Percentiles rank a stretch among this genome's conserved stretches.
Evolutionary conservation across 2,888 invertebrate genomes (phyloP).

Genomic region (Hedychridium roseum): DNA sequence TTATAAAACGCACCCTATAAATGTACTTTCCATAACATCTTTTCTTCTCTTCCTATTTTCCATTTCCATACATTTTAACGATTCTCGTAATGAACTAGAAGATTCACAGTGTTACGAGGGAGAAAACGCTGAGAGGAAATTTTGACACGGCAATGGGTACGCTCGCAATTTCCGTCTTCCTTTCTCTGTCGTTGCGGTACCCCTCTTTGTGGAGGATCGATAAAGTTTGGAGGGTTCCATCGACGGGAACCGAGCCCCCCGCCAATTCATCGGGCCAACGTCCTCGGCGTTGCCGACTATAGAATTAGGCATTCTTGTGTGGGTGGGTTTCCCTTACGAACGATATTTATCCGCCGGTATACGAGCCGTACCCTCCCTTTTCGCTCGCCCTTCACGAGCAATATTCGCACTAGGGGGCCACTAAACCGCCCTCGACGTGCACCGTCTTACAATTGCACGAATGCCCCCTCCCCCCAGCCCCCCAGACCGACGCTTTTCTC

Average conservation of each 20-base stretch:
- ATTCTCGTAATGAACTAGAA: too few relatives aligned
- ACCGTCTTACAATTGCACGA: constrained; percentile 13
- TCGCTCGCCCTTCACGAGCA: constrained; percentile 26
- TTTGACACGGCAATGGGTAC: not conserved
- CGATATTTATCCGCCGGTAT: constrained; percentile 39
- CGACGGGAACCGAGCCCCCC: constrained; percentile 6
- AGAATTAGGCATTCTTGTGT: constrained; percentile 44
- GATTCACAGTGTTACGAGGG: too few relatives aligned
- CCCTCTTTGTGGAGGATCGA: too few relatives aligned
- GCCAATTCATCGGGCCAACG: not conserved
- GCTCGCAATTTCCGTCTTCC: not conserved
- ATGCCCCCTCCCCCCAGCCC: constrained; percentile 3
- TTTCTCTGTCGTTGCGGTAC: not conserved
- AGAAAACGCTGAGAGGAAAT: too few relatives aligned
- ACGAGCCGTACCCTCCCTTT: constrained; percentile 28
- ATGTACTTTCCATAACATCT: too few relatives aligned
- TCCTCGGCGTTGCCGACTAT: constrained; percentile 10
- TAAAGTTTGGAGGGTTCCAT: constrained; percentile 36
- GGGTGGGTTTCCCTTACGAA: constrained; percentile 26
- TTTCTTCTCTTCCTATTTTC: too few relatives aligned
- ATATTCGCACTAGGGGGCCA: constrained; percentile 40
- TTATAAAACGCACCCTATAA: too few relatives aligned
- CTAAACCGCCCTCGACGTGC: constrained; percentile 37
- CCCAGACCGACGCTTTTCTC: too few relatives aligned
- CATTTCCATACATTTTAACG: too few relatives aligned